Evolutionary conservation across 2,113 vertebrate genomes (phyloP).

Genomic region (Campylomormyrus numenius): DNA sequence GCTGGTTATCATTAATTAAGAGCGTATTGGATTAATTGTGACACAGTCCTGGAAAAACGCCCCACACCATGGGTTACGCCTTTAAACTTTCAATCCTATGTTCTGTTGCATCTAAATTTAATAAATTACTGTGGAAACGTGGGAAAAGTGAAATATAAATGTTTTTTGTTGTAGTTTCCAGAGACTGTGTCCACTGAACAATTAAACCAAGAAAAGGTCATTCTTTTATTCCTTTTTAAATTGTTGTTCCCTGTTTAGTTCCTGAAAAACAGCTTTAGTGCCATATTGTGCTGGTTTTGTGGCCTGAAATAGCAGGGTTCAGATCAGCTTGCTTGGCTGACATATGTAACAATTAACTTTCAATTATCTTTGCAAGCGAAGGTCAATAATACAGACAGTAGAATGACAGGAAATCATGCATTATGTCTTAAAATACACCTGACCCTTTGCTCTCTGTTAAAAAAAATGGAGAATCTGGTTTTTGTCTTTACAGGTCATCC

Average conservation of each 20-base stretch:
- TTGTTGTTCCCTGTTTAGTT: neutral
- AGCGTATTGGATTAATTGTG: neutral
- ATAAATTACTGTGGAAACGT: neutral
- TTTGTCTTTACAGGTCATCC: neutral
- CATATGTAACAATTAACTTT: neutral
- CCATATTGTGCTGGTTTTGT: slow-evolving; percentile 4
- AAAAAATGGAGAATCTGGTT: neutral
- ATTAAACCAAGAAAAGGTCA: neutral
- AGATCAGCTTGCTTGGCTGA: neutral
- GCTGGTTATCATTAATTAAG: neutral
- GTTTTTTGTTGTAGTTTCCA: neutral
- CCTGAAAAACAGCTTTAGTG: neutral
- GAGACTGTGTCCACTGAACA: neutral
- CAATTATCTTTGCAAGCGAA: neutral
- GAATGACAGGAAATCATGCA: neutral
- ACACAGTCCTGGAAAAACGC: neutral
- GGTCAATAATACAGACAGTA: neutral
- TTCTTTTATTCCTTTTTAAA: neutral
- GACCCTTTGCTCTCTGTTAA: neutral
- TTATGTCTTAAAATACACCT: neutral
- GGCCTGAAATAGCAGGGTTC: neutral
- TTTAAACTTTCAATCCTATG: neutral
- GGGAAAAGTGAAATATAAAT: neutral
- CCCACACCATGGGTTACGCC: neutral
- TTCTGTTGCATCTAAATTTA: neutral